A percentile compares a stretch with the other conserved stretches of the same genome.
phyloP scores from a whole-genome alignment of 64 coral and sea anemone species.

The Porites australiensis region DNA sequence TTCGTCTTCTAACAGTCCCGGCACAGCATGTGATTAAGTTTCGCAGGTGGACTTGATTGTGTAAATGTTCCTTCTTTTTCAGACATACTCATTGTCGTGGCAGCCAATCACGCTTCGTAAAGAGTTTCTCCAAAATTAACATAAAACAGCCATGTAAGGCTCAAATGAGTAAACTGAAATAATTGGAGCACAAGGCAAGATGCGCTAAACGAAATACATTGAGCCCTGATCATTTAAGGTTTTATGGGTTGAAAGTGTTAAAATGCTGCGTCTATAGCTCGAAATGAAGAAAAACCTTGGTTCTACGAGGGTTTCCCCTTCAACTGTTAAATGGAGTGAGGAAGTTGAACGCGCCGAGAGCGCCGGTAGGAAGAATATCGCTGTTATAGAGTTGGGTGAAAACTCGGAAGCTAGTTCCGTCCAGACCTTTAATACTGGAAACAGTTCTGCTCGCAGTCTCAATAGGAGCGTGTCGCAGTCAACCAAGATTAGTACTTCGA shows the following conservation, averaged over 20 bases:
- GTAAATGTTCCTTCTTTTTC: background rate
- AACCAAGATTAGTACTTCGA: conserved; percentile 88
- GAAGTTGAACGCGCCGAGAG: background rate
- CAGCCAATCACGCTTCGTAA: background rate
- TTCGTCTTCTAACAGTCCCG: background rate
- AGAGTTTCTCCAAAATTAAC: conserved; percentile 4
- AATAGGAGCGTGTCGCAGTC: conserved; percentile 28
- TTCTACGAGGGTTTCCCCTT: background rate
- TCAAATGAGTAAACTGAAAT: conserved; percentile 1
- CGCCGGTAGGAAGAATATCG: background rate
- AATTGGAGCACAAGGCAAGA: conserved; percentile 8
- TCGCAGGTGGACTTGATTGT: conserved; percentile 15
- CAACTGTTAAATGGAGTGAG: conserved; percentile 26
- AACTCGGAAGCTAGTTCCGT: background rate
- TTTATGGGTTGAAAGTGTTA: background rate
- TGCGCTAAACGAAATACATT: background rate
- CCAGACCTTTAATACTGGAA: background rate
- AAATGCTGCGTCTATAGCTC: background rate
- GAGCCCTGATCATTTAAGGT: background rate
- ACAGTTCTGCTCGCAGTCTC: background rate
- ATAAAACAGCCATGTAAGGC: conserved; percentile 1
- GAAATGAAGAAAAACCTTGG: conserved; percentile 25
- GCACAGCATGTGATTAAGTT: background rate
- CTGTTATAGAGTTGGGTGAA: background rate
- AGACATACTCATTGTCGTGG: background rate